A percentile compares a stretch with the other conserved stretches of the same genome.
Conservation (phyloP, 2,113 vertebrate species). For the Cichladusa arquata region DNA sequence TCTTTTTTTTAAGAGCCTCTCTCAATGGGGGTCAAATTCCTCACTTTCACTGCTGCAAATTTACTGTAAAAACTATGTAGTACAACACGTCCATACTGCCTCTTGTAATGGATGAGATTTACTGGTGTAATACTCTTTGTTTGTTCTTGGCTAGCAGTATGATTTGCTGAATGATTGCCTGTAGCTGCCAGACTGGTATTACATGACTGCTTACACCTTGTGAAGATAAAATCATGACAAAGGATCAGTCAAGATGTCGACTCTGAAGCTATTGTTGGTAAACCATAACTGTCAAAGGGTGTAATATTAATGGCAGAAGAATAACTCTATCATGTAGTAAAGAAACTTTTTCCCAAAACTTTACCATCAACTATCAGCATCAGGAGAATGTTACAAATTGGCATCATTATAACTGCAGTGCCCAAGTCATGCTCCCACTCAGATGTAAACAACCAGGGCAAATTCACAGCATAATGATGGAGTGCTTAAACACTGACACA, state of each 20-base stretch:
- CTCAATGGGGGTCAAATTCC: not conserved
- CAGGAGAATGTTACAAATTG: not conserved
- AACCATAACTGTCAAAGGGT: not conserved
- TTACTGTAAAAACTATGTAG: not conserved
- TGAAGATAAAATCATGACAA: slow-evolving; percentile 13
- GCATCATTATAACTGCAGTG: not conserved
- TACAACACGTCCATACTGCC: not conserved
- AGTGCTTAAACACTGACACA: not conserved
- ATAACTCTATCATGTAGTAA: not conserved
- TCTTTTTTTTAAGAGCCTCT: not conserved
- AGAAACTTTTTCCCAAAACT: not conserved
- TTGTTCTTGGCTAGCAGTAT: slow-evolving; percentile 23
- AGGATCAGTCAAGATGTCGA: not conserved
- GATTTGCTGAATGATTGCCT: slow-evolving; percentile 30
- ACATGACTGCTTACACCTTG: not conserved
- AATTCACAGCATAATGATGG: not conserved
- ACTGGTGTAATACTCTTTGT: not conserved
- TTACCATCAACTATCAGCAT: not conserved
- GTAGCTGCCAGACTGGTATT: slow-evolving; percentile 36
- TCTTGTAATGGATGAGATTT: not conserved
- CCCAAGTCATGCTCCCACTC: not conserved
- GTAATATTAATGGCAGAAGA: not conserved
- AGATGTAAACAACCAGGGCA: not conserved
- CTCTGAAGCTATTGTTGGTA: not conserved
- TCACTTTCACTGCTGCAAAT: not conserved